Evolutionary conservation across 2,797 vertebrate genomes (phyloP), one percentile per base, ranked within the genome.

Genomic region (Echeneis naucrates): DNA sequence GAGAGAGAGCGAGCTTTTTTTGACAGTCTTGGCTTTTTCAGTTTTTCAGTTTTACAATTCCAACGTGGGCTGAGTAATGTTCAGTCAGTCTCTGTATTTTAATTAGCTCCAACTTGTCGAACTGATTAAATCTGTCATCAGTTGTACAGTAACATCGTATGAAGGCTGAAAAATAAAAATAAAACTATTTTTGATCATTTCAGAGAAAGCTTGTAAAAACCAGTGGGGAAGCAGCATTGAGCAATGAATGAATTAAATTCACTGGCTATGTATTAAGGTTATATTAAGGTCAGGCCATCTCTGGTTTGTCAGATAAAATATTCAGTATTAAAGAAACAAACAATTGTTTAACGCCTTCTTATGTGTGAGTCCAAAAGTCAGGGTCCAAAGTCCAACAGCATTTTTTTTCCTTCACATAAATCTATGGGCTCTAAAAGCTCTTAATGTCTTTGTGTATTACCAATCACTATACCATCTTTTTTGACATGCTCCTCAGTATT

Each of bases 401-500:
- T 63, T 66, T 63, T 40, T 63, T 66, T 63, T 37, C 53, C n/a
- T n/a, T 2, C 3, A 47, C 21, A 44, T 10, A 78, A 55, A 60
- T 23, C 2, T 12, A 33, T 35, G 2, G 2, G 17, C 16, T 59
- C 75, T 8, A 68, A 70, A 75, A 35, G 14, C 56, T 70, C 50
- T 59, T 67, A 69, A 72, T 66, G 38, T 35, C 52, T 63, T 71
- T 19, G 38, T 68, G 53, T 26, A 75, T 72, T 52, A 54, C 21
- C 19, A 3, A 12, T 56, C 8, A 65, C 44, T 59, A 13, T n/a
- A 33, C 48, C 33, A 57, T 75, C 57, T 27, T 62, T 52, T 76
- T 75, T 75, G 66, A 82, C 73, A 55, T 59, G 50, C 58, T 73
- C 53, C 27, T 44, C 67, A 72, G 21, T 63, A 40, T 75, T 59